Percentiles rank a stretch among this genome's conserved stretches.
Evolutionary conservation across 2,888 invertebrate genomes (phyloP).

Genomic region (Andrena trimmerana): DNA sequence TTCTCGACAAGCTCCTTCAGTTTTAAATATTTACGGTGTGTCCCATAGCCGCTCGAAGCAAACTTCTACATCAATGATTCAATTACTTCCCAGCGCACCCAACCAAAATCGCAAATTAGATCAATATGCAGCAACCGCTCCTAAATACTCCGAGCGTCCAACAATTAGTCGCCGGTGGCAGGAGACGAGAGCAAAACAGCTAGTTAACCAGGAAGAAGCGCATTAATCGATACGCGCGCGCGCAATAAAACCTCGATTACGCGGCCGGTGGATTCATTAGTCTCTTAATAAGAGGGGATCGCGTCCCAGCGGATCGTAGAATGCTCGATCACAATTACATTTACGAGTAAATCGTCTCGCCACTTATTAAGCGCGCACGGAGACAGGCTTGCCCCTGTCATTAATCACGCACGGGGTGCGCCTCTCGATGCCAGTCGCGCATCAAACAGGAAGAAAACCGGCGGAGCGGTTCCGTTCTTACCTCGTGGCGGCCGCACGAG

Average conservation of each 20-base stretch:
- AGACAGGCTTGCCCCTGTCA: slow-evolving; percentile 32
- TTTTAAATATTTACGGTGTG: too few species aligned
- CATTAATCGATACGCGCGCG: slow-evolving; percentile 1
- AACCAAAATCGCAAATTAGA: too few species aligned
- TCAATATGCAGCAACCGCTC: too few species aligned
- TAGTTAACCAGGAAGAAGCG: slow-evolving; percentile 2
- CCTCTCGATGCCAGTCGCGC: slow-evolving; percentile 33
- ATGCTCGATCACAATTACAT: slow-evolving; percentile 38
- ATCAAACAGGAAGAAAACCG: slow-evolving; percentile 36
- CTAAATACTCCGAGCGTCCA: too few species aligned
- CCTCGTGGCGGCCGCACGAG: slow-evolving; percentile 18
- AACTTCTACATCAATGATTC: too few species aligned
- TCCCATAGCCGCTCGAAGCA: too few species aligned
- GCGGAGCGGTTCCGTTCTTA: slow-evolving; percentile 21
- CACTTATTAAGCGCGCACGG: slow-evolving; percentile 39
- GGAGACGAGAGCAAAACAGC: too few species aligned
- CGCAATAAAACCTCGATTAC: slow-evolving; percentile 3
- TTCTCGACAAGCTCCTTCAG: too few species aligned
- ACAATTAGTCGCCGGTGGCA: too few species aligned
- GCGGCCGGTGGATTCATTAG: slow-evolving; percentile 21
- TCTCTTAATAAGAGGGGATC: slow-evolving; percentile 16
- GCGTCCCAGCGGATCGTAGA: slow-evolving; percentile 16
- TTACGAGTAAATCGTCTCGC: slow-evolving; percentile 43
- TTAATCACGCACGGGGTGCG: slow-evolving; percentile 38
- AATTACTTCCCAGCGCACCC: too few species aligned